phyloP scores from a whole-genome alignment of 2,113 vertebrate genomes.

The Eulemur rufifrons region DNA sequence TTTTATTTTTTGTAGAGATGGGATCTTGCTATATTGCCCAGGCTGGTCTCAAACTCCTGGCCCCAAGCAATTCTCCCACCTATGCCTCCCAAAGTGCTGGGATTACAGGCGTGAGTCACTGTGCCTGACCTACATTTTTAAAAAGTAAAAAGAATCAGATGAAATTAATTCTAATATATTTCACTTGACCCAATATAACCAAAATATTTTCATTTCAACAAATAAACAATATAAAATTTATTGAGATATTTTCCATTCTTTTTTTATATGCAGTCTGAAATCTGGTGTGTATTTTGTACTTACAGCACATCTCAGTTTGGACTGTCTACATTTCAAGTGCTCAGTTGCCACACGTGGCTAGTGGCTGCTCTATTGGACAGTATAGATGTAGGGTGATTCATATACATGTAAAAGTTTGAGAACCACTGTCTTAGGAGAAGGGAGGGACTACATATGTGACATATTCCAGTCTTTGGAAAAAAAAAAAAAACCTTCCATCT shows the following conservation, averaged over 20 bases:
- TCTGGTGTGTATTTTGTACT: background rate
- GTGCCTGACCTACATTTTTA: background rate
- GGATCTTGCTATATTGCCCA: background rate
- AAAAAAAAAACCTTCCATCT: background rate
- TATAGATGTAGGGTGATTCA: background rate
- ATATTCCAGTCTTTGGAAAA: background rate
- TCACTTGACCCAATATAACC: background rate
- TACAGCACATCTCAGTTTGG: background rate
- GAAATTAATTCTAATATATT: background rate
- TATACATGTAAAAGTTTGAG: background rate
- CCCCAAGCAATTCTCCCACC: background rate
- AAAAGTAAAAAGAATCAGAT: background rate
- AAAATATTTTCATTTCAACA: constrained; percentile 26
- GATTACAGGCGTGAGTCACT: background rate
- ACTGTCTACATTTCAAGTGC: background rate
- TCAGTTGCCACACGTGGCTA: background rate
- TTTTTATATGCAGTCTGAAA: background rate
- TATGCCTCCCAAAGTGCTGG: background rate
- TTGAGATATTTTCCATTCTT: background rate
- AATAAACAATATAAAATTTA: background rate
- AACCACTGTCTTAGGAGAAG: background rate
- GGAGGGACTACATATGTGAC: background rate
- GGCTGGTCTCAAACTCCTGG: background rate
- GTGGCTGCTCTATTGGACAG: background rate
- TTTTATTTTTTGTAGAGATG: background rate